A percentile compares a stretch with the other conserved stretches of the same genome.
Evolutionary conservation across 1,140 invertebrate species (phyloP).

Genomic region (Chymomyza costata): DNA sequence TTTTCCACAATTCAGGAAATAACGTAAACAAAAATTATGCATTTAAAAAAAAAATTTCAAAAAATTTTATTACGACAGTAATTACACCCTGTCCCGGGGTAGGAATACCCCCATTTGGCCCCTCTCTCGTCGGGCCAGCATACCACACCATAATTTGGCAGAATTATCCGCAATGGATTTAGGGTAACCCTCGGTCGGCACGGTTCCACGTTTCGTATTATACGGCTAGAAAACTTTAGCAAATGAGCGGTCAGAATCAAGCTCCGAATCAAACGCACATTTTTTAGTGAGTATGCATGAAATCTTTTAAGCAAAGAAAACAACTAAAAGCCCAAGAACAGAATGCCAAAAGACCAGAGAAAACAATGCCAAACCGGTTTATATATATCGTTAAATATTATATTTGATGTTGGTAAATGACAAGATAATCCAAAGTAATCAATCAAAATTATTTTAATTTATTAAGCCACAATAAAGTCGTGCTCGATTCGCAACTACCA

Average conservation of each 20-base stretch:
- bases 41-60: too few species aligned
- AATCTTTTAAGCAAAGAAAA: slow-evolving; percentile 47
- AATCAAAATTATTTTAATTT: slow-evolving; percentile 76
- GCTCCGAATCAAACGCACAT: slow-evolving; percentile 45
- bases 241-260: slow-evolving; percentile 13
- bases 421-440: slow-evolving; percentile 75
- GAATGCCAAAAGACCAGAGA: slow-evolving; percentile 45
- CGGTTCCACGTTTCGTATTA: neutral
- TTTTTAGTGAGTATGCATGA: slow-evolving; percentile 55
- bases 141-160: too few species aligned
- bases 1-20: too few species aligned
- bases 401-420: slow-evolving; percentile 75
- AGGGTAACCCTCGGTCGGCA: too few species aligned
- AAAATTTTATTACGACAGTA: too few species aligned
- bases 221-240: slow-evolving; percentile 18
- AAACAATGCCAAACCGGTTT: slow-evolving; percentile 68
- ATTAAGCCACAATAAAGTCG: slow-evolving; percentile 71
- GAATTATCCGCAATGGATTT: too few species aligned
- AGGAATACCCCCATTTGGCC: too few species aligned
- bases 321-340: slow-evolving; percentile 25
- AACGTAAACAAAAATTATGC: too few species aligned
- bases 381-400: slow-evolving; percentile 73
- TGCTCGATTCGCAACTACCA: slow-evolving; percentile 66
- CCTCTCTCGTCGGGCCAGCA: too few species aligned
- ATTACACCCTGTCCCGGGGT: too few species aligned